A percentile compares a stretch with the other conserved stretches of the same genome.
phyloP scores from a whole-genome alignment of 2,888 invertebrate species.

The Tortricodes alternella region DNA sequence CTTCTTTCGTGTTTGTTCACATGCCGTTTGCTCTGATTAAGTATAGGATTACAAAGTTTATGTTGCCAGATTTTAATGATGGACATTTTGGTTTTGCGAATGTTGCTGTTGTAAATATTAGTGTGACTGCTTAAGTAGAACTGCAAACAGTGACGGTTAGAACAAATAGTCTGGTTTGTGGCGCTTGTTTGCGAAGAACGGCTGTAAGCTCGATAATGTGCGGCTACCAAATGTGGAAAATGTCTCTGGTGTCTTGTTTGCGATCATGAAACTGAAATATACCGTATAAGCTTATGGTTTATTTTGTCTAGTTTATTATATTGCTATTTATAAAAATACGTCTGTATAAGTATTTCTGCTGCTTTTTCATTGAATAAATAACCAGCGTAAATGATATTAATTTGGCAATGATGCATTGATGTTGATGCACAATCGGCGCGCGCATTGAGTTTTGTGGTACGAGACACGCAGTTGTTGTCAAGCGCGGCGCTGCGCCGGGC shows the following conservation, averaged over 20 bases:
- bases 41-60: conserved; percentile 59
- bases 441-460: too few relatives aligned
- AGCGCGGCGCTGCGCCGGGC: too few relatives aligned
- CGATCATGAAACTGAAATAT: not conserved
- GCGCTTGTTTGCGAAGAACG: conserved; percentile 7
- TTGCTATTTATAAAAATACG: too few relatives aligned
- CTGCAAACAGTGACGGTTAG: conserved; percentile 19
- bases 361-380: too few relatives aligned
- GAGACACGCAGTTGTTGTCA: too few relatives aligned
- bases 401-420: too few relatives aligned
- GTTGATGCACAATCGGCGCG: too few relatives aligned
- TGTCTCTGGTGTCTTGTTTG: not conserved
- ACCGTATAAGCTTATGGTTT: too few relatives aligned
- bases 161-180: conserved; percentile 21
- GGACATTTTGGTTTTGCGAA: conserved; percentile 22
- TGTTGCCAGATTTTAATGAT: conserved; percentile 30
- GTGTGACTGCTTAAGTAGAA: conserved; percentile 16
- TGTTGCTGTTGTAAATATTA: conserved; percentile 21
- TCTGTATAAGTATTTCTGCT: too few relatives aligned
- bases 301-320: too few relatives aligned
- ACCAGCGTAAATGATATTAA: too few relatives aligned
- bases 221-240: conserved; percentile 5
- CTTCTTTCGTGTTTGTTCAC: conserved; percentile 62
- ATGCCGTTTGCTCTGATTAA: conserved; percentile 69
- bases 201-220: conserved; percentile 7